Base-by-base conservation (phyloP, 2,888 invertebrate genomes). In the Minunthozetes semirufus region DNA sequence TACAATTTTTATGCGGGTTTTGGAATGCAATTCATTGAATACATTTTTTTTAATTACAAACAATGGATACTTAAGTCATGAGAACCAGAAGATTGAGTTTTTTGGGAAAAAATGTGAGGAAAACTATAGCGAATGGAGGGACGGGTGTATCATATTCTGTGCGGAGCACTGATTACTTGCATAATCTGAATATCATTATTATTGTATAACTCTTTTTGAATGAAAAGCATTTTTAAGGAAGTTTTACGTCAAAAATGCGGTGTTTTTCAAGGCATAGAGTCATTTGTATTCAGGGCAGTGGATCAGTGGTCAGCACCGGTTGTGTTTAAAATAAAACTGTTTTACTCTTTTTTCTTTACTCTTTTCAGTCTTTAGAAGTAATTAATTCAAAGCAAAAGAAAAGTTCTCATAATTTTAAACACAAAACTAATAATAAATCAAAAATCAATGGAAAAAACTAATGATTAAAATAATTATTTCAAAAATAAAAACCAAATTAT, bases 31-130 rank as follows among this genome's bases (percentile, higher is more conserved):
- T 19, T 19, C 22, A 53, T 19, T 13, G 11, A 25, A 56, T 25
- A 56, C 4, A 3, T n/a, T 48, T 17, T 48, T 13, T 48, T 17
- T 48, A 3, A 56, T 33, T 63, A 3, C 61, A 63, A 63, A 63
- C 61, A 63, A 63, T 63, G n/a, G 61, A 63, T 63, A 63, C 61
- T 63, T 63, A 63, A 63, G 17, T 63, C 56, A 56, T 56, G 56
- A 25, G 56, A 56, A 56, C 29, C 29, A 33, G 17, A 63, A 63
- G 33, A 48, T 17, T 48, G 33, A 8, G 33, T 33, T 33, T 33
- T n/a, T n/a, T n/a, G n/a, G 8, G 33, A 33, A 56, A 56, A 25
- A 9, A 1, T 25, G 19, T 11, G 22, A 25, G 11, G 11, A 56
- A 56, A 56, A 48, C 6, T 48, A 22, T 25, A 25, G 2, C 22